Evolutionary conservation across 2,113 vertebrate genomes (phyloP), one percentile per base, ranked within the genome.

Genomic region (Phalacrocorax pelagicus): DNA sequence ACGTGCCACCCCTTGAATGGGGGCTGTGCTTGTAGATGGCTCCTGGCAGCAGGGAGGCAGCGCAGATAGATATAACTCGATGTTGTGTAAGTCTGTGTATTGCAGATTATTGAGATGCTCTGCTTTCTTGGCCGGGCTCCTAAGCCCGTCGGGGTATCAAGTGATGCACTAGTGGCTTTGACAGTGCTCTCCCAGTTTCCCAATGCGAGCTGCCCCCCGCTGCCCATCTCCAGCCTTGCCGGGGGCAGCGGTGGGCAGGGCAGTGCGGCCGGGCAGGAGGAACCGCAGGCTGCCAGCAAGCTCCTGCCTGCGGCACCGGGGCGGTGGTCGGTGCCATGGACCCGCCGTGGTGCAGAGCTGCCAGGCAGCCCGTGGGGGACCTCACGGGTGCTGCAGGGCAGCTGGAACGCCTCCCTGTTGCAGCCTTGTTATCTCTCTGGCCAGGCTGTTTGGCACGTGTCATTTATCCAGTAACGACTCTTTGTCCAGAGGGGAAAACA

Each of bases 61-160:
- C 38, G 6, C 1, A 9, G 52, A 12, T 49, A 58, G 36, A n/a
- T 61, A 22, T 10, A 83, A 23, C 47, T 17, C 5, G 1, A 3
- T 3, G 2, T 49, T 78, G 61, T 15, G 10, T 15, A 74, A 67
- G 81, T 5, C 62, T 19, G 46, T 46, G 51, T 55, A 44, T 36
- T 65, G 32, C 1, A 6, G 49, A 4, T 84, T 75, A 36, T 5
- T 40, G 38, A 71, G 80, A 62, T 11, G 1, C 86, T 90, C 38
- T 15, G 44, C 26, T 63, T 71, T 69, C 59, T 58, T 62, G 69
- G 81, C 77, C 30, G 4, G 51, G 54, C 42, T 92, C 24, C 38
- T 44, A 20, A 65, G 66, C 86, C 36, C 29, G 2, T 8, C 0
- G 0, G 36, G 78, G 34, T 49, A 59, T 13, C 0, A 5, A 38